Base-by-base conservation (phyloP, 2,888 invertebrate species). In the Microchrysa polita region DNA sequence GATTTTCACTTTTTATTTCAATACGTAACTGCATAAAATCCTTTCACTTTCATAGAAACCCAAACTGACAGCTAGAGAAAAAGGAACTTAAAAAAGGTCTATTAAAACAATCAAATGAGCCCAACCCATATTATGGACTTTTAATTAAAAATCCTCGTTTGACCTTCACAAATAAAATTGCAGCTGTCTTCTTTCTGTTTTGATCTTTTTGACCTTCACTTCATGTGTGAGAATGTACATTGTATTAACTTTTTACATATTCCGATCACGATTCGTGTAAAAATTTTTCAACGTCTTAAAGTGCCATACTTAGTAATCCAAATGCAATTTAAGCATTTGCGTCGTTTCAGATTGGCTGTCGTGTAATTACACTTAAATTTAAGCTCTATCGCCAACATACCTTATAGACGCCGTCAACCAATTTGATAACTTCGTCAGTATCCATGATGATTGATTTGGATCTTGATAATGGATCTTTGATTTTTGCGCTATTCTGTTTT, bases 391-490 rank as follows among this genome's bases (percentile, higher is more conserved):
- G 34, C 61, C 52, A 44, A 61, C 80, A 80, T 87, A 94, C 94
- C 92, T 94, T 94, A 86, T 94, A 95, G 82, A 94, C 94, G 81
- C 93, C 93, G 86, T 95, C 94, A 81, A 94, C 94, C 81, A 94
- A 91, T 87, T 93, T 94, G 82, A 93, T 94, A 80, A 94, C 91
- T 87, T 94, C 94, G 85, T 95, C 94, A 81, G 94, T 93, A 88
- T 95, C 94, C 72, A 72, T 72, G 57, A 60, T 72, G 12, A 48
- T n/a, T 48, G 48, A 48, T 34, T 34, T 7, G 7, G 27, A 34
- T 34, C 27, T 34, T 34, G 27, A 34, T 34, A 34, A 34, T 59
- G 72, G 20, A 10, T 22, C 40, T 69, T 53, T 57, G 42, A 69
- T 55, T 52, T 69, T 69, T 40, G 55, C 40, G 40, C 69, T 18